Base-by-base conservation (phyloP, 35 echinoderm and acorn worm species). In the Chiridota heheva region DNA sequence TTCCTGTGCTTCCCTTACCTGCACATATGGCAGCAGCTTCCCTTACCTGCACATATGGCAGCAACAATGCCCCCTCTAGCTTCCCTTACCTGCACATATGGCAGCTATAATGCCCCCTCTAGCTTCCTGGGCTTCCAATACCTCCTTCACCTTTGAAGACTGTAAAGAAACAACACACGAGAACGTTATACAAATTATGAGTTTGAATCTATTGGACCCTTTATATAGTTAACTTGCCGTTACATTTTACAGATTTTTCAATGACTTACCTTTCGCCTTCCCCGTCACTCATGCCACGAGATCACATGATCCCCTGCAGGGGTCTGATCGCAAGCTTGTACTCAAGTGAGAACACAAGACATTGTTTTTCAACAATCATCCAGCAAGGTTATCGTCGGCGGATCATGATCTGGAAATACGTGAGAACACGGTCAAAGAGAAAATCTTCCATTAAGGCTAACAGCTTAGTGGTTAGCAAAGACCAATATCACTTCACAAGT, bases 1-100 rank as follows among this genome's bases (percentile, higher is more conserved):
- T 10, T 90, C 87, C n/a, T 96, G 92, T 5, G 41, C 82, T 49
- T 90, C 77, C 48, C 90, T 37, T 24, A 96, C 47, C 44, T 86
- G n/a, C n/a, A n/a, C n/a, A n/a, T n/a, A n/a, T n/a, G n/a, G n/a
- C n/a, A n/a, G n/a, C n/a, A n/a, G n/a, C n/a, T n/a, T n/a, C n/a
- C 69, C 89, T 34, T 49, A 96, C 92, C 92, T 80, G 92, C 92
- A 71, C 92, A 96, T 25, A 96, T 96, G 6, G 92, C 92, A 58
- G 82, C 87, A 47, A 96, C 70, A 25, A 83, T 64, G 40, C 83
- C 44, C 12, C 73, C 78, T 5, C 25, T 49, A 4, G 57, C 49
- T 10, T 90, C 87, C 69, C 89, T 34, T 49, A 96, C 92, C 92
- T 80, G 92, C 92, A 71, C 92, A 96, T 25, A 96, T 96, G 6